phyloP scores from a whole-genome alignment of 2,113 vertebrate species.

The Nanorana parkeri region DNA sequence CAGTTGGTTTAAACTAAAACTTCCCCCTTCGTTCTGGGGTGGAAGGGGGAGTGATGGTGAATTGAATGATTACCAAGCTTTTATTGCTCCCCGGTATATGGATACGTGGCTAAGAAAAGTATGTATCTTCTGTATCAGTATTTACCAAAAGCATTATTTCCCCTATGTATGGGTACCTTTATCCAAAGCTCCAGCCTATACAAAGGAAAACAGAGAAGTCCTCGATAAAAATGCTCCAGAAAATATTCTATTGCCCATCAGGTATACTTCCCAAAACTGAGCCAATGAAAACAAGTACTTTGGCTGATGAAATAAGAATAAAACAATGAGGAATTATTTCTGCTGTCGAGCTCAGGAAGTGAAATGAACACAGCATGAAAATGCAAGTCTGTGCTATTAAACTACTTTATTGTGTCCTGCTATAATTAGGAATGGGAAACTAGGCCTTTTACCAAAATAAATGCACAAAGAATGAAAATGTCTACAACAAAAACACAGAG shows the following conservation, averaged over 20 bases:
- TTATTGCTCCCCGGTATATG: too few species aligned
- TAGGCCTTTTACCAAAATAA: conserved; percentile 22
- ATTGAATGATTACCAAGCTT: too few species aligned
- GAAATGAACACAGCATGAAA: conserved; percentile 66
- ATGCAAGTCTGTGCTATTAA: conserved; percentile 60
- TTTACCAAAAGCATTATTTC: too few species aligned
- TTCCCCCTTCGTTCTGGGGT: too few species aligned
- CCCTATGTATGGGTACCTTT: too few species aligned
- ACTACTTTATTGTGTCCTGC: conserved; percentile 46
- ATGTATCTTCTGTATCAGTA: too few species aligned
- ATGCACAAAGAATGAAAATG: conserved; percentile 28
- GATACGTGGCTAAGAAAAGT: too few species aligned
- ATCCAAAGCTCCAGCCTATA: too few species aligned
- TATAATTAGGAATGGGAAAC: conserved; percentile 47
- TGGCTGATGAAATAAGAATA: conserved; percentile 58
- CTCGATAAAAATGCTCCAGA: conserved; percentile 54
- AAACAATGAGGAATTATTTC: conserved; percentile 73
- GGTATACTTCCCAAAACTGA: conserved; percentile 59
- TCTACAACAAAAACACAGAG: neutral
- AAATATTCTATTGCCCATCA: conserved; percentile 57
- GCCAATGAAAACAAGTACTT: conserved; percentile 64
- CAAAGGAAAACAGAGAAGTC: too few species aligned
- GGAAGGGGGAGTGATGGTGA: too few species aligned
- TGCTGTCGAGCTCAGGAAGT: conserved; percentile 68
- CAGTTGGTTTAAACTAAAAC: too few species aligned